Evolutionary conservation across 92 coral and sea anemone species (phyloP).

Genomic region (Siderastrea radians): DNA sequence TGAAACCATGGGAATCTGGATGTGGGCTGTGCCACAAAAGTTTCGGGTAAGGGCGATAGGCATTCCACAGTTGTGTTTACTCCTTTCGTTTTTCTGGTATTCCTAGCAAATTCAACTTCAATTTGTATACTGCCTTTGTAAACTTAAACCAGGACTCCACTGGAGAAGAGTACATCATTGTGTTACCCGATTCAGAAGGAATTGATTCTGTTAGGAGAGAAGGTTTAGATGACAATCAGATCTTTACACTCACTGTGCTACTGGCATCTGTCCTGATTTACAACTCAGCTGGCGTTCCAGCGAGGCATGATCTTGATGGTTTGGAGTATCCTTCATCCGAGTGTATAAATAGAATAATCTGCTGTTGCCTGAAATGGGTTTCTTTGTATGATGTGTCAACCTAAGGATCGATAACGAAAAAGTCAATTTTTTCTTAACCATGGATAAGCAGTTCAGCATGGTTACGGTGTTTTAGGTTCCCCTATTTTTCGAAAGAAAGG

Average conservation of each 20-base stretch:
- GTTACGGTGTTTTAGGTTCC: no score
- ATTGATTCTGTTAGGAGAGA: conserved; percentile 50
- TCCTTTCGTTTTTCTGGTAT: background rate
- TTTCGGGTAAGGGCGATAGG: background rate
- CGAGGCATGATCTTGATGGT: conserved; percentile 38
- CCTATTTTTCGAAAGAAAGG: no score
- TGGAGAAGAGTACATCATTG: conserved; percentile 64
- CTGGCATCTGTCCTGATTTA: conserved; percentile 80
- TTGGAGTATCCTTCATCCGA: conserved; percentile 62
- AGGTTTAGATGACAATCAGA: conserved; percentile 59
- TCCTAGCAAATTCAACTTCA: background rate
- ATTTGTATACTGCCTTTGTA: background rate
- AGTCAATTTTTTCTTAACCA: no score
- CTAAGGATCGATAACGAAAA: no score
- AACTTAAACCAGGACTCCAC: conserved; percentile 22
- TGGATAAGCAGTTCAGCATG: no score
- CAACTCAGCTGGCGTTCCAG: conserved; percentile 77
- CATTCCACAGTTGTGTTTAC: background rate
- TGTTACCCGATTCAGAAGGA: conserved; percentile 84
- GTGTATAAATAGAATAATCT: no score
- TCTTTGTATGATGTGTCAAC: no score
- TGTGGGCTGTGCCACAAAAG: conserved; percentile 67
- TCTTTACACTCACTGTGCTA: conserved; percentile 73
- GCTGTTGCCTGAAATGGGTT: no score
- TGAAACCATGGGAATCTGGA: conserved; percentile 85